phyloP scores from a whole-genome alignment of 2,797 vertebrate species.

The Jordanella pulchra region DNA sequence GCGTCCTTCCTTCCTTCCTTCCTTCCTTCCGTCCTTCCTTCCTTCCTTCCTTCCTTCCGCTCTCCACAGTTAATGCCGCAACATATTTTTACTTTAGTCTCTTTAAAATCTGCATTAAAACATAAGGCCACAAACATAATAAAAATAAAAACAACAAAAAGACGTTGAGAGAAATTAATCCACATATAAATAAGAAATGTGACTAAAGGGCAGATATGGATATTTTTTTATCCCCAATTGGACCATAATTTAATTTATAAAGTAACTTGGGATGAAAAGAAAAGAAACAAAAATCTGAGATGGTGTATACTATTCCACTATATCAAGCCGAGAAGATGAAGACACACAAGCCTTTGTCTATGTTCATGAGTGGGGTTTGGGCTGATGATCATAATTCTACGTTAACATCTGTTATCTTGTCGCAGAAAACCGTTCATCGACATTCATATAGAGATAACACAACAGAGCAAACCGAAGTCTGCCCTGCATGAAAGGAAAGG shows the following conservation, averaged over 20 bases:
- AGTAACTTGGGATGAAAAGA: too few species aligned
- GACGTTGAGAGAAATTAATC: constrained; percentile 11
- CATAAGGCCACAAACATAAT: constrained; percentile 32
- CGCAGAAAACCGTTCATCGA: neutral
- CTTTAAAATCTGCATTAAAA: constrained; percentile 40
- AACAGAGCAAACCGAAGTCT: neutral
- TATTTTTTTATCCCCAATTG: constrained; percentile 40
- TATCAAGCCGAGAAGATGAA: constrained; percentile 1
- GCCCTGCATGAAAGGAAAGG: neutral
- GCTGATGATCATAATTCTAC: constrained; percentile 4
- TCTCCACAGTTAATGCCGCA: constrained; percentile 13
- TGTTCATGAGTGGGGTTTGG: constrained; percentile 13
- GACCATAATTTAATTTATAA: constrained; percentile 8
- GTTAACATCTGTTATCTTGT: constrained; percentile 30
- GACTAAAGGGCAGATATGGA: constrained; percentile 18
- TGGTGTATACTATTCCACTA: neutral
- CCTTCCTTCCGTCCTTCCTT: too few species aligned
- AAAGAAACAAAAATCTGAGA: too few species aligned
- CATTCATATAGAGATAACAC: constrained; percentile 16
- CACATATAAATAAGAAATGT: constrained; percentile 8
- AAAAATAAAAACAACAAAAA: too few species aligned
- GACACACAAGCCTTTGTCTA: constrained; percentile 23
- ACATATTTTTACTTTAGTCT: constrained; percentile 41
- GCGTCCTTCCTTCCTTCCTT: too few species aligned
- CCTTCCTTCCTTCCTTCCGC: too few species aligned